These are phyloP conservation scores for Clarias fuscus DNA, from an alignment of 2,797 vertebrate species.

Conservation along the genomic window DNA sequence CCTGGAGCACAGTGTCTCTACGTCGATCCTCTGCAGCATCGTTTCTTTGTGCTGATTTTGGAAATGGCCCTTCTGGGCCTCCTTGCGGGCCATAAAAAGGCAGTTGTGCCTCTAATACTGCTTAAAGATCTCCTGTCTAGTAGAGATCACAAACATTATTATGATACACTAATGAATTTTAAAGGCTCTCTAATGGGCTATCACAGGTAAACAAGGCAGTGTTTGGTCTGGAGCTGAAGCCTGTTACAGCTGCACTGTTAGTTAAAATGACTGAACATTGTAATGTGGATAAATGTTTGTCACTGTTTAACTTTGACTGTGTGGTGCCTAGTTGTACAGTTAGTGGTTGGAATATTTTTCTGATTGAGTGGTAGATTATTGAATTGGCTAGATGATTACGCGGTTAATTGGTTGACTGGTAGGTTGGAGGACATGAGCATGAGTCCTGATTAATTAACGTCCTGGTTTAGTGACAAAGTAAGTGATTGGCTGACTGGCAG, in stretches of 20 bases:
- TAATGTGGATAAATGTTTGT: neutral
- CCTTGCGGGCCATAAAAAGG: neutral
- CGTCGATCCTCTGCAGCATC: neutral
- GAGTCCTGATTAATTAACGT: neutral
- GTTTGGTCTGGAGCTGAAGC: conserved; percentile 1
- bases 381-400: neutral
- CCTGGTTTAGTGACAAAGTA: neutral
- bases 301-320: neutral
- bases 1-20: neutral
- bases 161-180: conserved; percentile 30
- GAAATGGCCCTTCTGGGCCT: conserved; percentile 24
- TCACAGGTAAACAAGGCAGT: conserved; percentile 5
- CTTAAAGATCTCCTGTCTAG: conserved; percentile 21
- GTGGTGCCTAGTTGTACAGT: neutral
- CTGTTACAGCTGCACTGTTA: conserved; percentile 1
- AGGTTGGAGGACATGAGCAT: neutral
- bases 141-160: conserved; percentile 26
- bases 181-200: conserved; percentile 27
- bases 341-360: neutral
- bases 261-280: conserved; percentile 7
- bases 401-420: neutral
- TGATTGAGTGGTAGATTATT: neutral
- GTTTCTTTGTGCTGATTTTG: conserved; percentile 40
- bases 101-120: conserved; percentile 1
- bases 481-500: neutral